Evolutionary conservation across 2,113 vertebrate genomes (phyloP), one percentile per base, ranked within the genome.

Genomic region (Emydura subglobosa): DNA sequence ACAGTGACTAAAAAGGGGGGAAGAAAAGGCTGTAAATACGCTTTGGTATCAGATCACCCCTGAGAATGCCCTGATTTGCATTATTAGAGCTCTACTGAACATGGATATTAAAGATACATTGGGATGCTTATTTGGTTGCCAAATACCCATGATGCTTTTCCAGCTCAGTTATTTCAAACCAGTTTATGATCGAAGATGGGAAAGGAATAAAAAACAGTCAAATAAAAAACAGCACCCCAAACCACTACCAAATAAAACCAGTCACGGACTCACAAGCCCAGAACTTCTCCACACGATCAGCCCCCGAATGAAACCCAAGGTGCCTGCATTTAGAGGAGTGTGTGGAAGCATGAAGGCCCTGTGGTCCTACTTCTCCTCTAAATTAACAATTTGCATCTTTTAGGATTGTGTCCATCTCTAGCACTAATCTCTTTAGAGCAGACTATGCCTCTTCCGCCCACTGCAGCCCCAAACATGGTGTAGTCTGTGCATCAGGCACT

Each of bases 131-230:
- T 95, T 87, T 76, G 88, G 61, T 68, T 57, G 86, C 76, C 86
- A 86, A 87, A 72, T 61, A 90, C 89, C 91, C 96, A 88, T 50
- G 2, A 54, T 88, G 92, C 84, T 91, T 85, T 91, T 89, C 94
- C 65, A 96, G 55, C 83, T 92, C 85, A 47, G 44, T 53, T 86
- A 9, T 21, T 79, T 49, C 84, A 68, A 2, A 4, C 76, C 25
- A 31, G 85, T 0, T 0, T 81, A 9, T 74, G 95, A 78, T 81
- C 83, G 79, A 89, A 87, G 88, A 90, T 22, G 90, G 94, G 96
- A 95, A 96, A 96, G 89, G 94, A 65, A 88, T 44, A 4, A 2
- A 49, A 49, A 81, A 82, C 84, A 50, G 51, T 53, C 51, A 84
- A 89, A 7, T 47, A 39, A 42, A 94, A 39, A 29, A 91, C 79